Base-by-base conservation (phyloP, 2,797 vertebrate genomes). In the Podargus strigoides region DNA sequence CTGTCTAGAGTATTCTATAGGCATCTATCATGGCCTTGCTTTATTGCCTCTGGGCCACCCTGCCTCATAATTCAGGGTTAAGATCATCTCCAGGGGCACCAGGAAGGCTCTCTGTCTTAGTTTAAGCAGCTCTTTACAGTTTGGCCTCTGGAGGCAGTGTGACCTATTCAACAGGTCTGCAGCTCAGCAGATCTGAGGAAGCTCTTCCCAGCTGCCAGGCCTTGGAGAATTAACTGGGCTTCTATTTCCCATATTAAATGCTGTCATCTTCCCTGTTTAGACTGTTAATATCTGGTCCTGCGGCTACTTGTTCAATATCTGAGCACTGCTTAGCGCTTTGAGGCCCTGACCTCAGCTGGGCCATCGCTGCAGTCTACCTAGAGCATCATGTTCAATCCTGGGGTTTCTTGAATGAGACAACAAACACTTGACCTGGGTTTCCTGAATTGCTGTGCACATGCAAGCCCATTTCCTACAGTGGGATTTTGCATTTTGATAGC, bases 101-200 rank as follows among this genome's bases (percentile, higher is more conserved):
- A 77, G 92, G 16, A 67, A 67, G 74, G 41, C 81, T 66, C 27
- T 6, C 21, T 5, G 3, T 50, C 90, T 56, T 23, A 7, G n/a
- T 19, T 67, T 15, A 56, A 84, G 90, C 70, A 90, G 83, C 39
- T 6, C 68, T 85, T 75, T 79, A 24, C 55, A 67, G 62, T 34
- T 44, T 59, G 5, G 24, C 49, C 87, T 81, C 77, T 86, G 85
- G 63, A 90, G 90, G 74, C 77, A 73, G 44, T 1, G 3, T 34
- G 63, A 82, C 67, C 55, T 41, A n/a, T 44, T 91, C 95, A 95
- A 83, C 86, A 95, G 81, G 92, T 90, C 74, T 80, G 64, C 79
- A 91, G 5, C 64, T 73, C 68, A 41, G 87, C 78, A 55, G 47
- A 56, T 34, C 5, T 10, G 56, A 70, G 62, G 47, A 84, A 30